Base-by-base conservation (phyloP, 2,888 invertebrate genomes). In the Leucozona laternaria region DNA sequence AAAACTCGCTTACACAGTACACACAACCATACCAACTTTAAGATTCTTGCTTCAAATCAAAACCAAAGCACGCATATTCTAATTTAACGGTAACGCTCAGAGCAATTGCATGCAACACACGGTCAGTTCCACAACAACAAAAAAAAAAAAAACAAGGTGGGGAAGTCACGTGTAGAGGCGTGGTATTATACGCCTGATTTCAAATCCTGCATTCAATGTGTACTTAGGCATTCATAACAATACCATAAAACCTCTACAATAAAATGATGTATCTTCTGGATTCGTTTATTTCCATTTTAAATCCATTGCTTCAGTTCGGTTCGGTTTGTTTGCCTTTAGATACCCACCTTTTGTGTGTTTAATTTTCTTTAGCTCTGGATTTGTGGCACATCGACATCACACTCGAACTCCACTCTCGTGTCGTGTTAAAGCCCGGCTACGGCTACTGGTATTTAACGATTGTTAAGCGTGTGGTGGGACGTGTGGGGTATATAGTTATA, bases 201-300 rank as follows among this genome's bases (percentile, higher is more conserved):
- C 45, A 85, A 86, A 78, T 84, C 84, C 84, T 80, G 80, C 80
- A 84, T 80, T 84, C 84, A 71, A 57, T 78, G 82, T 86, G 78
- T 86, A 86, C 82, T 82, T 82, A 86, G 78, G 78, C 78, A 86
- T 82, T 89, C 87, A 88, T 87, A 79, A 88, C 88, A 89, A 89
- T 89, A 85, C 60, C 60, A 60, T 60, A 60, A 60, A 60, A 37
- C 60, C 60, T 58, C 45, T 53, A 20, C 34, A 66, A 48, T 48
- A 64, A 64, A 64, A 64, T 34, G 48, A 48, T 53, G 25, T 68
- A 68, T 68, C 68, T 88, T 88, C 85, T 88, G 88, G 87, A 87
- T 89, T 85, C 80, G 88, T 84, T 88, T 88, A 79, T 77, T 78
- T 80, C 68, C 31, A 34, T 50, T 80, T 71, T 82, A 48, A 66